Evolutionary conservation across 2,113 vertebrate species (phyloP).

Genomic region (Barbus barbus): DNA sequence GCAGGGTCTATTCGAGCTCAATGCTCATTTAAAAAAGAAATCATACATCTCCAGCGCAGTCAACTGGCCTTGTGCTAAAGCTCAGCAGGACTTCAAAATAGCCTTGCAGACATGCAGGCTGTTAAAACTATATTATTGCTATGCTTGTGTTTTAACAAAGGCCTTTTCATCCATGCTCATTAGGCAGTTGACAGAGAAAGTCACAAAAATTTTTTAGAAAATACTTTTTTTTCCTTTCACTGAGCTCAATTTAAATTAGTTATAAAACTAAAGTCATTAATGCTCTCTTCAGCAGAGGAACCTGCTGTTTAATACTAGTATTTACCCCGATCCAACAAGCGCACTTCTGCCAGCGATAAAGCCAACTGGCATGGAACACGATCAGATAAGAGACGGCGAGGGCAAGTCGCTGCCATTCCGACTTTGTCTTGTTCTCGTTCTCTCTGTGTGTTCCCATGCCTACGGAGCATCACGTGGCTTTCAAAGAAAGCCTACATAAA

Average conservation of each 20-base stretch:
- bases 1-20: conserved; percentile 19
- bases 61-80: conserved; percentile 28
- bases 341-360: conserved; percentile 35
- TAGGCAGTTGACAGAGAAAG: conserved; percentile 38
- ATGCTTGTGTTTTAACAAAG: conserved; percentile 42
- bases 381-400: conserved; percentile 32
- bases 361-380: conserved; percentile 36
- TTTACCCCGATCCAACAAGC: conserved; percentile 24
- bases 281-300: conserved; percentile 9
- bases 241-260: conserved; percentile 32
- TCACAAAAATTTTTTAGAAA: neutral
- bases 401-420: neutral
- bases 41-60: conserved; percentile 21
- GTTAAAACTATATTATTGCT: conserved; percentile 27
- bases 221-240: neutral
- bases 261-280: conserved; percentile 31
- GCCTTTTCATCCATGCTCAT: conserved; percentile 38
- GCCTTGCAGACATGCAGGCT: neutral
- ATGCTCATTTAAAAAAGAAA: conserved; percentile 17
- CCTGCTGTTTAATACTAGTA: conserved; percentile 36
- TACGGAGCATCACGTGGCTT: conserved; percentile 18
- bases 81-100: conserved; percentile 22
- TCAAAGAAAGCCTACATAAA: conserved; percentile 36
- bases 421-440: neutral
- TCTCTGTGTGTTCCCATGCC: conserved; percentile 23